Evolutionary conservation across 1,140 invertebrate species (phyloP).

Genomic region (Panonychus citri): DNA sequence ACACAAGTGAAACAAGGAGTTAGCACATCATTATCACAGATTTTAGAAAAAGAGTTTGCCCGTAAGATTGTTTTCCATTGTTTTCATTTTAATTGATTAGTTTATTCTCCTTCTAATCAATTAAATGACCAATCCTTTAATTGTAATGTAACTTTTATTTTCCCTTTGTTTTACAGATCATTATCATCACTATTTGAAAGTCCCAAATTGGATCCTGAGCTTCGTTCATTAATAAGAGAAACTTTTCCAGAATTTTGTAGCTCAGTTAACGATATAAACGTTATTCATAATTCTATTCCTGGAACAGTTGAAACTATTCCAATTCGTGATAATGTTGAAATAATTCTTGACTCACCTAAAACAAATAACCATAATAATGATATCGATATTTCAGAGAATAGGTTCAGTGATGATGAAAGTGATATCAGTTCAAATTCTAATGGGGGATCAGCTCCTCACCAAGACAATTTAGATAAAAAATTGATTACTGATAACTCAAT

Average conservation of each 20-base stretch:
- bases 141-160: background rate
- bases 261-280: slow-evolving; percentile 5
- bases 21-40: slow-evolving; percentile 68
- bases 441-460: no score
- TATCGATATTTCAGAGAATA: slow-evolving; percentile 18
- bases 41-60: slow-evolving; percentile 81
- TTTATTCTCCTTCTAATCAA: background rate
- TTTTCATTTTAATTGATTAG: slow-evolving; percentile 1
- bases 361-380: slow-evolving; percentile 29
- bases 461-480: no score
- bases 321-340: slow-evolving; percentile 14
- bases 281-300: background rate
- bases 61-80: slow-evolving; percentile 20
- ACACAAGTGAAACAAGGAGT: slow-evolving; percentile 71
- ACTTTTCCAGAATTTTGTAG: slow-evolving; percentile 67
- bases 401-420: slow-evolving; percentile 41
- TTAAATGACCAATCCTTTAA: no score
- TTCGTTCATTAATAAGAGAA: slow-evolving; percentile 57
- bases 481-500: background rate
- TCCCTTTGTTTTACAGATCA: slow-evolving; percentile 26
- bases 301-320: background rate
- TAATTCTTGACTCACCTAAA: slow-evolving; percentile 17
- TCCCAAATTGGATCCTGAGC: slow-evolving; percentile 66
- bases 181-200: slow-evolving; percentile 77
- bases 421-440: background rate